Evolutionary conservation across 1,140 invertebrate genomes (phyloP).

Genomic region (Galendromus occidentalis): DNA sequence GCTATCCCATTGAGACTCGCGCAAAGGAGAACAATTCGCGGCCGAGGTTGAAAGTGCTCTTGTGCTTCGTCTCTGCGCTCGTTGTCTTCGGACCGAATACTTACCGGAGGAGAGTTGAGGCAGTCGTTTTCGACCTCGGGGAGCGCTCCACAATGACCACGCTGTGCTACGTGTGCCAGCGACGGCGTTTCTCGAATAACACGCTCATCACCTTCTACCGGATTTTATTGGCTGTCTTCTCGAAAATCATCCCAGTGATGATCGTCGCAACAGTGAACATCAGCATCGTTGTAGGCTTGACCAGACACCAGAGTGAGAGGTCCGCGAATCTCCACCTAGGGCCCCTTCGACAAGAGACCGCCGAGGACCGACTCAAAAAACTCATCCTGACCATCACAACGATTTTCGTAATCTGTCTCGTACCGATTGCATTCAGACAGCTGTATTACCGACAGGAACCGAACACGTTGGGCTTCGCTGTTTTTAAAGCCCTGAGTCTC

Average conservation of each 20-base stretch:
- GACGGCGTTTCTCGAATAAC: too few species aligned
- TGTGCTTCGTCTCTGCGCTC: background rate
- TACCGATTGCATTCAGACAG: background rate
- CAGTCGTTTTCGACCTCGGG: background rate
- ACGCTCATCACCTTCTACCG: background rate
- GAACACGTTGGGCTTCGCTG: background rate
- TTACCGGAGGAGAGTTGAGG: background rate
- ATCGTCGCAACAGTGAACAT: background rate
- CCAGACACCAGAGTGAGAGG: background rate
- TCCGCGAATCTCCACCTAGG: background rate
- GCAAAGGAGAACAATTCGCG: background rate
- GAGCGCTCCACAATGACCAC: too few species aligned
- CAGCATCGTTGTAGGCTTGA: background rate
- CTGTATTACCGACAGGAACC: background rate
- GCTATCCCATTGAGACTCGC: background rate
- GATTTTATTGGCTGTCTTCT: background rate
- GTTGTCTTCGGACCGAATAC: background rate
- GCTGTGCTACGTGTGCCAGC: too few species aligned
- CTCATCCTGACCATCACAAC: background rate
- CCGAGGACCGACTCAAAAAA: background rate
- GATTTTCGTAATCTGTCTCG: background rate
- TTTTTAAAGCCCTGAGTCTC: background rate
- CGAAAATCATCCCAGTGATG: background rate
- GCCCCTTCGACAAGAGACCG: background rate
- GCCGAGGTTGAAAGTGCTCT: background rate